Evolutionary conservation across 2,113 vertebrate genomes (phyloP).

Genomic region (Epinephelus moara): DNA sequence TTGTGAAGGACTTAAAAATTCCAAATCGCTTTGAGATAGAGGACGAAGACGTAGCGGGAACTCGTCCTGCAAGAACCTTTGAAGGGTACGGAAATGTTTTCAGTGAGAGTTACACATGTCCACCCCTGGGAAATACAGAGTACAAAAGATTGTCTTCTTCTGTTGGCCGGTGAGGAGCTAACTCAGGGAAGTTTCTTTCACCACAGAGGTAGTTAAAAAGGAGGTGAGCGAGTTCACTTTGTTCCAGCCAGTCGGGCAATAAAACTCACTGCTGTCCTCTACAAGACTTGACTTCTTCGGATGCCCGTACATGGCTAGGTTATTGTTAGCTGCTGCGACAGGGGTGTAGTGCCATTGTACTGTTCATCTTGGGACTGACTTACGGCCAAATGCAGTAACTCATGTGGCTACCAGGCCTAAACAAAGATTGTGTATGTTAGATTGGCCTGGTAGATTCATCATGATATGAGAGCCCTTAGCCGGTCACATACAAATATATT

Average conservation of each 20-base stretch:
- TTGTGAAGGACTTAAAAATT: conserved; percentile 53
- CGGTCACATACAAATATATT: background rate
- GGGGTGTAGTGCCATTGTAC: background rate
- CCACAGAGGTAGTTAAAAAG: conserved; percentile 25
- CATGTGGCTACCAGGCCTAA: too few species aligned
- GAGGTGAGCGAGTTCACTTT: conserved; percentile 30
- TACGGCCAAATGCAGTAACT: background rate
- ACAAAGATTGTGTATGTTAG: background rate
- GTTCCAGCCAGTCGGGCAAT: conserved; percentile 11
- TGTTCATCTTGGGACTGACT: background rate
- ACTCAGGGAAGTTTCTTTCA: conserved; percentile 30
- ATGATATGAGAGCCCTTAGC: background rate
- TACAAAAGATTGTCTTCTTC: conserved; percentile 52
- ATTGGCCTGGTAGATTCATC: background rate
- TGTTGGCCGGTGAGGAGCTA: conserved; percentile 17
- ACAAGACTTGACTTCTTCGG: conserved; percentile 6
- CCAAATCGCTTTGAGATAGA: conserved; percentile 46
- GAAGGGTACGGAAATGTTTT: conserved; percentile 59
- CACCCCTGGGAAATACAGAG: conserved; percentile 21
- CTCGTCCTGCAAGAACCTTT: conserved; percentile 36
- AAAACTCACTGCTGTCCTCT: background rate
- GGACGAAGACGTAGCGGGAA: conserved; percentile 31
- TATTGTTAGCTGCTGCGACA: conserved; percentile 13
- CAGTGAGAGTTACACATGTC: conserved; percentile 38
- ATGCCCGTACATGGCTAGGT: conserved; percentile 11